A percentile compares a stretch with the other conserved stretches of the same genome.
Evolutionary conservation across 2,797 vertebrate genomes (phyloP).

Genomic region (Champsocephalus esox): DNA sequence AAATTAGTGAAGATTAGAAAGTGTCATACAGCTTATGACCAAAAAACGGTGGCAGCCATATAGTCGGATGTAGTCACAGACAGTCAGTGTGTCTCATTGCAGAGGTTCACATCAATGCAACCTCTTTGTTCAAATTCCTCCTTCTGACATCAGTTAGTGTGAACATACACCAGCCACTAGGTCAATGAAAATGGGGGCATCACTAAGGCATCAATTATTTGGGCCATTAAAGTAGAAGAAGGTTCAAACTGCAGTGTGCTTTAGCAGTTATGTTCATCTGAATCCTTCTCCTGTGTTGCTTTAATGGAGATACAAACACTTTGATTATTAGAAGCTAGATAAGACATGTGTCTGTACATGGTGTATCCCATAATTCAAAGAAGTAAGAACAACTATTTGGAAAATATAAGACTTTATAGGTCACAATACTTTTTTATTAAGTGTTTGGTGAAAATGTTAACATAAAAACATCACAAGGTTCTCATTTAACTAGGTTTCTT

Average conservation of each 20-base stretch:
- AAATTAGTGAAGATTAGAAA: background rate
- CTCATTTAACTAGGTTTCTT: constrained; percentile 5
- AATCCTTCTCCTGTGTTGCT: constrained; percentile 21
- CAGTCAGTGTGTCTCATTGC: background rate
- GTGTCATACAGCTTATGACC: background rate
- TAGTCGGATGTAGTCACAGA: background rate
- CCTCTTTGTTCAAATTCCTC: constrained; percentile 8
- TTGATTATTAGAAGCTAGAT: constrained; percentile 37
- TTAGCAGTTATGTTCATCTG: constrained; percentile 10
- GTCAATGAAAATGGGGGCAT: constrained; percentile 41
- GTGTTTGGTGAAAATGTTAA: constrained; percentile 16
- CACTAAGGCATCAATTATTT: constrained; percentile 36
- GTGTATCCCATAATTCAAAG: constrained; percentile 20
- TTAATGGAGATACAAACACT: constrained; percentile 38
- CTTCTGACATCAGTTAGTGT: constrained; percentile 9
- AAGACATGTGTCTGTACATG: constrained; percentile 40
- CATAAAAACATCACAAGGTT: constrained; percentile 2
- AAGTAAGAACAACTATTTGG: constrained; percentile 12
- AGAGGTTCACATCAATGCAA: background rate
- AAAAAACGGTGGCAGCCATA: background rate
- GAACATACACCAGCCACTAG: constrained; percentile 25
- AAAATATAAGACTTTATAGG: constrained; percentile 19
- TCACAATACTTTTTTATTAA: constrained; percentile 1
- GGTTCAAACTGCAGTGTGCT: constrained; percentile 19
- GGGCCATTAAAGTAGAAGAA: constrained; percentile 32